Evolutionary conservation across 2,888 invertebrate species (phyloP).

Genomic region (Chalcosyrphus nemorum): DNA sequence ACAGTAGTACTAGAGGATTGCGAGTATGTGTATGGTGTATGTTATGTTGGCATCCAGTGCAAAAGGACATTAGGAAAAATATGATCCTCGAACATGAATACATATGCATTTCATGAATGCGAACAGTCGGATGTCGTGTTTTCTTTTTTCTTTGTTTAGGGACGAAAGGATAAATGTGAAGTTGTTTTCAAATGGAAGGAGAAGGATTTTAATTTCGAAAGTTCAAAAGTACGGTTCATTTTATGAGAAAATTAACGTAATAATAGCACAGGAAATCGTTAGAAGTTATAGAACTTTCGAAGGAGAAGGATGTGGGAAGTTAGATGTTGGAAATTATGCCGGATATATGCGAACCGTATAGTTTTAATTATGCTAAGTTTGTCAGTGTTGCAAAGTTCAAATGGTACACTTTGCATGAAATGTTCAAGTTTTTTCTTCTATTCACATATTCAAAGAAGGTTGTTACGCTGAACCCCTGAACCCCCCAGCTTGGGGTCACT

Average conservation of each 20-base stretch:
- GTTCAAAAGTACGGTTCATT: constrained; percentile 61
- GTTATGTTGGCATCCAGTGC: constrained; percentile 19
- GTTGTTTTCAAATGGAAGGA: constrained; percentile 38
- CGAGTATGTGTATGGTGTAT: constrained; percentile 5
- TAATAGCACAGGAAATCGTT: constrained; percentile 49
- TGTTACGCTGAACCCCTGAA: too few species aligned
- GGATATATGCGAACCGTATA: background rate
- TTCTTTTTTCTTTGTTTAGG: constrained; percentile 1
- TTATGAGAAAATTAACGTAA: constrained; percentile 42
- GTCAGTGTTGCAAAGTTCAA: constrained; percentile 7
- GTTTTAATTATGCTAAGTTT: constrained; percentile 42
- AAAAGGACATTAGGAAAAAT: constrained; percentile 42
- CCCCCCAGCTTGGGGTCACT: too few species aligned
- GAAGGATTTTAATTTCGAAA: constrained; percentile 48
- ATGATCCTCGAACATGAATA: constrained; percentile 62
- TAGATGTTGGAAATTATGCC: background rate
- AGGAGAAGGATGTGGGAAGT: background rate
- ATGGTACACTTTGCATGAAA: background rate
- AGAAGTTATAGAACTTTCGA: constrained; percentile 25
- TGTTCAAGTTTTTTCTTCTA: too few species aligned
- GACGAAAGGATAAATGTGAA: constrained; percentile 23
- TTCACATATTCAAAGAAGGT: too few species aligned
- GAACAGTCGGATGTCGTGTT: constrained; percentile 30
- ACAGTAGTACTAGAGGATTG: constrained; percentile 23
- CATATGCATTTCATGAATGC: constrained; percentile 56